Percentiles rank a stretch among this genome's conserved stretches.
These are phyloP conservation scores for Lepidocyrtoides sp. DNA, from an alignment of 2,888 invertebrate genomes.

Conservation along the genomic window DNA sequence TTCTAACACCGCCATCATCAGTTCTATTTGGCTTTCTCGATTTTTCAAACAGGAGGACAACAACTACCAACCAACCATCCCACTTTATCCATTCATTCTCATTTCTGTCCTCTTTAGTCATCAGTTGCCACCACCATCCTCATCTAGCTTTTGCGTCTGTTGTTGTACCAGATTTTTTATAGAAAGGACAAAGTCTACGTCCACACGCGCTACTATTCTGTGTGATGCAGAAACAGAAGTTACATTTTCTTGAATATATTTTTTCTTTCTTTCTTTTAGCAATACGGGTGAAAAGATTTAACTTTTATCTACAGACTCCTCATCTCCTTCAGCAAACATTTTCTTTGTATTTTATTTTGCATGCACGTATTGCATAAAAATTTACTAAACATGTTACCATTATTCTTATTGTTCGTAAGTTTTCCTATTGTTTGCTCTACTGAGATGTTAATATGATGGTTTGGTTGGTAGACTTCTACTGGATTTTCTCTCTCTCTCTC, in stretches of 20 bases:
- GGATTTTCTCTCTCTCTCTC: too few relatives aligned
- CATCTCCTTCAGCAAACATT: conserved; percentile 10
- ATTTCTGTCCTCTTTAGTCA: conserved; percentile 56
- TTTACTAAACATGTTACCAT: conserved; percentile 55
- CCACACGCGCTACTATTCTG: background rate
- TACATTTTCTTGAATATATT: background rate
- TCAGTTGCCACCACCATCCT: conserved; percentile 6
- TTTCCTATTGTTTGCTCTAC: conserved; percentile 11
- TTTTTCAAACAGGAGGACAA: conserved; percentile 52
- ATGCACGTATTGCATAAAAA: conserved; percentile 29
- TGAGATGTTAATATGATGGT: conserved; percentile 8
- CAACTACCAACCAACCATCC: background rate
- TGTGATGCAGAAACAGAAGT: background rate
- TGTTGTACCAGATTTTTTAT: background rate
- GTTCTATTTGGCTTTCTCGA: background rate
- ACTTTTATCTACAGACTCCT: conserved; percentile 29
- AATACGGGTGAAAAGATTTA: conserved; percentile 31
- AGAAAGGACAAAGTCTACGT: background rate
- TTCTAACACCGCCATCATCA: background rate
- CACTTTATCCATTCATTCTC: conserved; percentile 61
- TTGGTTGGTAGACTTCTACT: too few relatives aligned
- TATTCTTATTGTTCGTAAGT: conserved; percentile 54
- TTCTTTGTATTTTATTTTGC: background rate
- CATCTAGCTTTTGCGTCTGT: background rate
- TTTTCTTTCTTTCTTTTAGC: background rate